Evolutionary conservation across 1,140 invertebrate genomes (phyloP).

Genomic region (Caerostris extrusa): DNA sequence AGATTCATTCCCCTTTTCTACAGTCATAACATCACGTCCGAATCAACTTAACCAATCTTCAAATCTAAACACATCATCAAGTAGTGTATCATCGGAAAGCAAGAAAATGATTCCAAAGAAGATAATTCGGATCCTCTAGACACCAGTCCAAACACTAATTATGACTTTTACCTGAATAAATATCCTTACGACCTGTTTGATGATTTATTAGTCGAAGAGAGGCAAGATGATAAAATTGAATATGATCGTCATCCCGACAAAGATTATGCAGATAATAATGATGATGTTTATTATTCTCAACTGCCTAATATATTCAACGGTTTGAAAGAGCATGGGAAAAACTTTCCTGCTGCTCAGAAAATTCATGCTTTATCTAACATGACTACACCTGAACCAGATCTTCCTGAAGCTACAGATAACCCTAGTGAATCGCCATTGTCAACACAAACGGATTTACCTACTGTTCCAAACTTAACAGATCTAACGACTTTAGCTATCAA

Average conservation of each 20-base stretch:
- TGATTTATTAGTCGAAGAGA: slow-evolving; percentile 16
- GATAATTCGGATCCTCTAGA: slow-evolving; percentile 32
- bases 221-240: slow-evolving; percentile 43
- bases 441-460: neutral
- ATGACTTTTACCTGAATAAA: slow-evolving; percentile 19
- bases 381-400: neutral
- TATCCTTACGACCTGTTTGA: slow-evolving; percentile 67
- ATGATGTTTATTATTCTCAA: slow-evolving; percentile 68
- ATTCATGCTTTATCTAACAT: slow-evolving; percentile 4
- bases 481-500: neutral
- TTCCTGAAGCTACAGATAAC: neutral
- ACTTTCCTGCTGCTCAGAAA: slow-evolving; percentile 33
- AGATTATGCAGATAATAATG: slow-evolving; percentile 3
- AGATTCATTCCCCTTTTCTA: slow-evolving; percentile 62
- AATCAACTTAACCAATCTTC: neutral
- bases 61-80: slow-evolving; percentile 31
- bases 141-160: slow-evolving; percentile 51
- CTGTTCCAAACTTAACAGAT: neutral
- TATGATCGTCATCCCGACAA: slow-evolving; percentile 38
- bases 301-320: slow-evolving; percentile 19
- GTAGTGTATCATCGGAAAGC: neutral
- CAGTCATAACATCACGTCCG: slow-evolving; percentile 46
- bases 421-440: neutral
- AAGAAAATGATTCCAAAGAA: slow-evolving; percentile 5
- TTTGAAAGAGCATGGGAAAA: slow-evolving; percentile 44